Percentiles rank a stretch among this genome's conserved stretches.
Evolutionary conservation across 2,888 invertebrate species (phyloP).

Genomic region (Luperina testacea): DNA sequence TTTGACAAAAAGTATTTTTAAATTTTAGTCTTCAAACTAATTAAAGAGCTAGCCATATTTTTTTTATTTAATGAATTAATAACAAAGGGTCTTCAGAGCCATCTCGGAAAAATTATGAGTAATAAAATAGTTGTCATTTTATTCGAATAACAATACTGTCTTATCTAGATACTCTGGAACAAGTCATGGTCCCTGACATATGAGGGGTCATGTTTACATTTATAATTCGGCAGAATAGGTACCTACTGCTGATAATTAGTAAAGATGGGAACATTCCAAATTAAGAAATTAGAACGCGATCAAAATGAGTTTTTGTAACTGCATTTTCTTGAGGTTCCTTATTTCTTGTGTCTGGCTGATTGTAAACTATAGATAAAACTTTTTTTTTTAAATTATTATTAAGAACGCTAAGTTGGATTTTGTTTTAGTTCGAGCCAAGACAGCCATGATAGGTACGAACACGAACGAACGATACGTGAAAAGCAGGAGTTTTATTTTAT

Average conservation of each 20-base stretch:
- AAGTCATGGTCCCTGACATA: constrained; percentile 48
- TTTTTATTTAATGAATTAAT: neutral
- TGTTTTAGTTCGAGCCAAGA: neutral
- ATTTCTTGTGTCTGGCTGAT: neutral
- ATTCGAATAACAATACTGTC: constrained; percentile 31
- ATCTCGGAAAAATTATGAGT: constrained; percentile 26
- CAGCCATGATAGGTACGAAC: no score
- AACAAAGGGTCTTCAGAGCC: neutral
- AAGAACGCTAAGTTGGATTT: constrained; percentile 4
- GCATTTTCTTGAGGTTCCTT: neutral
- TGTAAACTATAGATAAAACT: no score
- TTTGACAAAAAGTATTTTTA: neutral
- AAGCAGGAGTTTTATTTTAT: neutral
- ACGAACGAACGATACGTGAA: no score
- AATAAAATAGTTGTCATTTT: constrained; percentile 22
- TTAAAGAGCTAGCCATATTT: neutral
- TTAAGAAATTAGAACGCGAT: neutral
- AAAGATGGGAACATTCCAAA: neutral
- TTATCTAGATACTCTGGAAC: constrained; percentile 49
- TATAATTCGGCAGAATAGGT: constrained; percentile 40
- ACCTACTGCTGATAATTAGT: constrained; percentile 32
- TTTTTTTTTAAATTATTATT: neutral
- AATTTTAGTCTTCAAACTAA: neutral
- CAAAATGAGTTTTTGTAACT: neutral
- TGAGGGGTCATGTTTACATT: constrained; percentile 56